Conservation (phyloP, 2,113 vertebrate genomes). For the Chaenocephalus aceratus region DNA sequence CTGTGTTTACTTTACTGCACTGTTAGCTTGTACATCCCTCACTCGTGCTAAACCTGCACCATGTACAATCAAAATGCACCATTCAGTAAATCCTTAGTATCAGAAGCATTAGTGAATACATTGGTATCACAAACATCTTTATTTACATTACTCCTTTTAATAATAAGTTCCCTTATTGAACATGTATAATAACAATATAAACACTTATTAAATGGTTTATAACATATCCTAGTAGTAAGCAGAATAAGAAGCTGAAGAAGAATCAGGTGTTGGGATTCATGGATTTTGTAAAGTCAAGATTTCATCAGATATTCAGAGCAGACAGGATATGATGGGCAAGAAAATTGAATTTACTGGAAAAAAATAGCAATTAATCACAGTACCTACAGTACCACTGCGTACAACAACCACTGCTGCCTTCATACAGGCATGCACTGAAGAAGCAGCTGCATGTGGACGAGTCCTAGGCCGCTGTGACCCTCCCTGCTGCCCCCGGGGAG, state of each 20-base stretch:
- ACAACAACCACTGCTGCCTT: conserved; percentile 2
- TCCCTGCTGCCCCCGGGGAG: conserved; percentile 50
- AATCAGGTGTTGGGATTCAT: not conserved
- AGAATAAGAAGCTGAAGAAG: not conserved
- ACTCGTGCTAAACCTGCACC: not conserved
- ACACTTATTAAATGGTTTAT: not conserved
- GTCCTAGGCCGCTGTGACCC: conserved; percentile 49
- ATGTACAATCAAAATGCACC: not conserved
- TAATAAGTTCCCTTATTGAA: no score
- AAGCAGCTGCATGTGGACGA: conserved; percentile 43
- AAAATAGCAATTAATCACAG: conserved; percentile 1
- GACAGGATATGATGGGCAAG: not conserved
- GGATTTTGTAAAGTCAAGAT: not conserved
- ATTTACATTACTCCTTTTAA: no score
- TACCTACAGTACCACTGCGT: not conserved
- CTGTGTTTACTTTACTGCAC: conserved; percentile 16
- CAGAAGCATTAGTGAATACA: not conserved
- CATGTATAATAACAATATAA: not conserved
- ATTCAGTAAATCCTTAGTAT: not conserved
- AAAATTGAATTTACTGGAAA: not conserved
- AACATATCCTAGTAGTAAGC: not conserved
- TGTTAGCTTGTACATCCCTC: conserved; percentile 1
- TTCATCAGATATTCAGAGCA: not conserved
- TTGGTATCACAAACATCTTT: not conserved
- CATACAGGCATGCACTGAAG: conserved; percentile 7